Evolutionary conservation across 2,113 vertebrate species (phyloP).

Genomic region (Chloroceryle aenea): DNA sequence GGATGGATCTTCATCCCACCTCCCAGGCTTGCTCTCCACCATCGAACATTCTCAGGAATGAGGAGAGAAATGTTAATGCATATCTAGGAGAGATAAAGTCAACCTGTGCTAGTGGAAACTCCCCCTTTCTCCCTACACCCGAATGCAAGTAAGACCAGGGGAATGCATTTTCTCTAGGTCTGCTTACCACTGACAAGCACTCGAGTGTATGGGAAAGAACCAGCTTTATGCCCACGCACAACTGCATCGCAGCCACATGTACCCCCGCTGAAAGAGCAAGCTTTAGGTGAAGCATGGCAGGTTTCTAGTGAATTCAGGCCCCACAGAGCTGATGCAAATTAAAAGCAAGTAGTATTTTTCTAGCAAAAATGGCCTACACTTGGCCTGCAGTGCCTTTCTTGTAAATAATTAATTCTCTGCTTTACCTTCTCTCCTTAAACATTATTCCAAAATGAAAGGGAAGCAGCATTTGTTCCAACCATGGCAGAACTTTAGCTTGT

Average conservation of each 20-base stretch:
- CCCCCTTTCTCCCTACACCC: neutral
- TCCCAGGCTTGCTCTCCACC: neutral
- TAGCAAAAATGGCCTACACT: neutral
- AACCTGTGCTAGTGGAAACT: neutral
- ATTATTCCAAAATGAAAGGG: neutral
- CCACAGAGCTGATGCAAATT: neutral
- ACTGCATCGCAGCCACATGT: neutral
- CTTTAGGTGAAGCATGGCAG: neutral
- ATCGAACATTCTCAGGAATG: neutral
- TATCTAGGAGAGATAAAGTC: neutral
- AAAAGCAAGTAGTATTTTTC: neutral
- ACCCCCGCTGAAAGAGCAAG: neutral
- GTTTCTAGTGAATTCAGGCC: neutral
- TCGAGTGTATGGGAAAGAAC: neutral
- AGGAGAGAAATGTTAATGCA: neutral
- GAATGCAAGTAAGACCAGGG: neutral
- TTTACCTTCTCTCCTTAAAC: neutral
- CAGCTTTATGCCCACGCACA: neutral
- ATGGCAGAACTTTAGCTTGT: neutral
- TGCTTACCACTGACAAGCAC: neutral
- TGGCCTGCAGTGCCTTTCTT: neutral
- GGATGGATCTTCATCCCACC: neutral
- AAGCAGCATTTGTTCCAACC: neutral
- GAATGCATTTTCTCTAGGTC: neutral
- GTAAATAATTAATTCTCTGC: neutral